phyloP scores from a whole-genome alignment of 1,140 invertebrate genomes.

The Drosophila busckii region DNA sequence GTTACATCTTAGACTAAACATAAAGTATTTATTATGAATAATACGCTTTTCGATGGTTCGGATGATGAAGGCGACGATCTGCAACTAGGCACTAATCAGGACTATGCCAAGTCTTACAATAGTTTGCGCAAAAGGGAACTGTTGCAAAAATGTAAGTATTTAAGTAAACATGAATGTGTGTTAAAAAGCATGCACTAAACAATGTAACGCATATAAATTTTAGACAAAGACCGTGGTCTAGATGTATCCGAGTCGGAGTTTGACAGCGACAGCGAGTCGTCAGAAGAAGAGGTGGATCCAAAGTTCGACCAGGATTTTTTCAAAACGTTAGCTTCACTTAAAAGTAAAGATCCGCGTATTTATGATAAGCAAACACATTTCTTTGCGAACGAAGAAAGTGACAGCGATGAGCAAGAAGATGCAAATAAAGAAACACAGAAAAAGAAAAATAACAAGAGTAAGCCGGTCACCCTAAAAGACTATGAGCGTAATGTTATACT shows the following conservation, averaged over 20 bases:
- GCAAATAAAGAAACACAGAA: conserved; percentile 37
- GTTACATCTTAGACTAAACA: not conserved
- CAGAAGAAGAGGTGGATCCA: conserved; percentile 82
- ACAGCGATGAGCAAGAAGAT: conserved; percentile 50
- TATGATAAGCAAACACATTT: conserved; percentile 89
- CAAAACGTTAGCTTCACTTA: conserved; percentile 90
- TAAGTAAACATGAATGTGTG: no score
- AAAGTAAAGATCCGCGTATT: conserved; percentile 92
- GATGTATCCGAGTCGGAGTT: conserved; percentile 79
- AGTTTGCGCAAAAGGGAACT: conserved; percentile 91
- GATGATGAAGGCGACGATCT: conserved; percentile 78
- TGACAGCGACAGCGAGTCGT: conserved; percentile 79
- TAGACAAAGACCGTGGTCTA: conserved; percentile 88
- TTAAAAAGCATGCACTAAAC: not conserved
- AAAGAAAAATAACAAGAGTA: conserved; percentile 79
- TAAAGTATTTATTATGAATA: conserved; percentile 47
- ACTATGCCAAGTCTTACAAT: conserved; percentile 91
- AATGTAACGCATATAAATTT: conserved; percentile 3
- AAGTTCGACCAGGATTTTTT: conserved; percentile 92
- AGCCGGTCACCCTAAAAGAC: conserved; percentile 87
- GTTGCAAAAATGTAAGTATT: conserved; percentile 88
- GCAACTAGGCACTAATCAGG: conserved; percentile 85
- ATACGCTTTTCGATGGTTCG: conserved; percentile 62
- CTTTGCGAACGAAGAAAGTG: conserved; percentile 80
- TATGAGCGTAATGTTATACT: conserved; percentile 89